phyloP scores from a whole-genome alignment of 2,888 invertebrate species.

The Neoaliturus tenellus region DNA sequence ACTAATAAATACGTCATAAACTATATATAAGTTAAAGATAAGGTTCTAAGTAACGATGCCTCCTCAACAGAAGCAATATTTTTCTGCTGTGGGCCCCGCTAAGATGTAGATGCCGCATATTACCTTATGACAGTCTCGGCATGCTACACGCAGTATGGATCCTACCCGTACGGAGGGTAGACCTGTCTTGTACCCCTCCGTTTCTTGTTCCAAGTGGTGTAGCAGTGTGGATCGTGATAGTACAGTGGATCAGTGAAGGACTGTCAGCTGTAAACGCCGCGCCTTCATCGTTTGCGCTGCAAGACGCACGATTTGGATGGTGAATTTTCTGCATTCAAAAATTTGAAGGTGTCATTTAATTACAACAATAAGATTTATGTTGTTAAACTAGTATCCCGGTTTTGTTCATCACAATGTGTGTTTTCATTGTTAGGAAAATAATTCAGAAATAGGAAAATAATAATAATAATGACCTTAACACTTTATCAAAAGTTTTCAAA shows the following conservation, averaged over 20 bases:
- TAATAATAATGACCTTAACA: too few species aligned
- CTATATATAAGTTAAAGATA: neutral
- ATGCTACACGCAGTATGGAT: conserved; percentile 52
- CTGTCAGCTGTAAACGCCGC: neutral
- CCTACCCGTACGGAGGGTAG: conserved; percentile 18
- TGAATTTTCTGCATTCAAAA: neutral
- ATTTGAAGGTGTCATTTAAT: neutral
- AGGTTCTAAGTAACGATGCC: neutral
- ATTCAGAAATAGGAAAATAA: too few species aligned
- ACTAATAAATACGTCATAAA: too few species aligned
- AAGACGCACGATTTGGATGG: neutral
- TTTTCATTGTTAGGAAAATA: too few species aligned
- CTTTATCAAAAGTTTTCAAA: too few species aligned
- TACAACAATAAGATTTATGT: too few species aligned
- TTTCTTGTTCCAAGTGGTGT: neutral
- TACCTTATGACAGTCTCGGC: conserved; percentile 46
- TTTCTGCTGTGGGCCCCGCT: conserved; percentile 33
- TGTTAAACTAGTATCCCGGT: too few species aligned
- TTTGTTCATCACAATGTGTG: too few species aligned
- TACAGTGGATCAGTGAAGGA: too few species aligned
- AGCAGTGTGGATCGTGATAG: neutral
- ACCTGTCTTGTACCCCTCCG: neutral
- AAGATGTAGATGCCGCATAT: conserved; percentile 42
- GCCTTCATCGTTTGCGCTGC: neutral
- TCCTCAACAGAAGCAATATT: conserved; percentile 7